A percentile compares a stretch with the other conserved stretches of the same genome.
phyloP scores from a whole-genome alignment of 2,113 vertebrate genomes.

The Brienomyrus longianalis region DNA sequence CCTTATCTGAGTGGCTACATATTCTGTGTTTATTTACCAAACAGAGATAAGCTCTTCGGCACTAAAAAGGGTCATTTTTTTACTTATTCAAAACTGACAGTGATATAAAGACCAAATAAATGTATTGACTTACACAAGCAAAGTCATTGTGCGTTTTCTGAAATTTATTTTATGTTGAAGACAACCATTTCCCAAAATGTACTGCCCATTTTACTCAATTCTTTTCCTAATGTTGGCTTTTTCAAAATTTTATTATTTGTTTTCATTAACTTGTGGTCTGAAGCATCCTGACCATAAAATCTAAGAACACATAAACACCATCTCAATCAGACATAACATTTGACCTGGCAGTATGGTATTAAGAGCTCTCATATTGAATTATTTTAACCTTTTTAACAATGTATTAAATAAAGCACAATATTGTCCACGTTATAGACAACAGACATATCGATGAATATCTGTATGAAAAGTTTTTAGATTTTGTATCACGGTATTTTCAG shows the following conservation, averaged over 20 bases:
- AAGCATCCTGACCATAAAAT: not conserved
- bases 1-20: not conserved
- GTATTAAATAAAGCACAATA: slow-evolving; percentile 1
- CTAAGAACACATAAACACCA: not conserved
- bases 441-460: not conserved
- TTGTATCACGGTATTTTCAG: not conserved
- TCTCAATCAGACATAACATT: not conserved
- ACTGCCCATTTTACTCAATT: not conserved
- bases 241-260: not conserved
- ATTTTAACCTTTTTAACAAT: not conserved
- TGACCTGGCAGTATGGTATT: not conserved
- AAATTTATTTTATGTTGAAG: not conserved
- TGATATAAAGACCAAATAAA: not conserved
- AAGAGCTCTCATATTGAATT: not conserved
- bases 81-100: not conserved
- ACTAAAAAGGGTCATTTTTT: not conserved
- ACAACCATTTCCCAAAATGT: not conserved
- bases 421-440: not conserved
- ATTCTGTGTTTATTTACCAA: not conserved
- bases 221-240: not conserved
- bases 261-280: not conserved
- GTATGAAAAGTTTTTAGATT: not conserved
- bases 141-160: not conserved
- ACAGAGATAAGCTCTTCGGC: not conserved
- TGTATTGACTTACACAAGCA: not conserved